Conservation (phyloP, 2,113 vertebrate species). For the Erythrolamprus reginae region DNA sequence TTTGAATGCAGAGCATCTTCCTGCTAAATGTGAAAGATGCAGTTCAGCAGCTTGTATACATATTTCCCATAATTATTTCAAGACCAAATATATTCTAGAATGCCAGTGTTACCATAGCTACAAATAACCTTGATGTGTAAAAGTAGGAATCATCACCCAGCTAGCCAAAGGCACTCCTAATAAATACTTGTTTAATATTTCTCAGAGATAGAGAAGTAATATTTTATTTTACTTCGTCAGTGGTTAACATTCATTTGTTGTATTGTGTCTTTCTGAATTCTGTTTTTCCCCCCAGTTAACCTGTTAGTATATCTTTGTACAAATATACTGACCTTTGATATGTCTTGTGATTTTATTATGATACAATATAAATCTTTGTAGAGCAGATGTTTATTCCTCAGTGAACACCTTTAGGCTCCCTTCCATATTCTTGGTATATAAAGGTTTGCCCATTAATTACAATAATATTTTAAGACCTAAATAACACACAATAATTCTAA, state of each 20-base stretch:
- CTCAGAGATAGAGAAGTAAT: not conserved
- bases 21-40: slow-evolving; percentile 45
- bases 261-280: not conserved
- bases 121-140: slow-evolving; percentile 7
- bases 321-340: not conserved
- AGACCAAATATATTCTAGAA: slow-evolving; percentile 44
- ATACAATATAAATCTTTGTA: not conserved
- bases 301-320: not conserved
- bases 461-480: not conserved
- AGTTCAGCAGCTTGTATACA: slow-evolving; percentile 56
- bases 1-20: slow-evolving; percentile 44
- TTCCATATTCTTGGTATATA: not conserved
- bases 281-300: slow-evolving; percentile 4
- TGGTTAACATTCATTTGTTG: not conserved
- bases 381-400: not conserved
- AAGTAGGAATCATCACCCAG: slow-evolving; percentile 19
- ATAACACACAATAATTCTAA: not conserved
- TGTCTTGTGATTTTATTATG: not conserved
- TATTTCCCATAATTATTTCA: slow-evolving; percentile 49
- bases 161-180: slow-evolving; percentile 7
- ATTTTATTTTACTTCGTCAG: slow-evolving; percentile 6
- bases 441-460: not conserved
- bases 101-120: slow-evolving; percentile 54
- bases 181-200: slow-evolving; percentile 4
- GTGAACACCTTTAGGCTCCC: not conserved